Evolutionary conservation across 2,797 vertebrate genomes (phyloP).

Genomic region (Synanceia verrucosa): DNA sequence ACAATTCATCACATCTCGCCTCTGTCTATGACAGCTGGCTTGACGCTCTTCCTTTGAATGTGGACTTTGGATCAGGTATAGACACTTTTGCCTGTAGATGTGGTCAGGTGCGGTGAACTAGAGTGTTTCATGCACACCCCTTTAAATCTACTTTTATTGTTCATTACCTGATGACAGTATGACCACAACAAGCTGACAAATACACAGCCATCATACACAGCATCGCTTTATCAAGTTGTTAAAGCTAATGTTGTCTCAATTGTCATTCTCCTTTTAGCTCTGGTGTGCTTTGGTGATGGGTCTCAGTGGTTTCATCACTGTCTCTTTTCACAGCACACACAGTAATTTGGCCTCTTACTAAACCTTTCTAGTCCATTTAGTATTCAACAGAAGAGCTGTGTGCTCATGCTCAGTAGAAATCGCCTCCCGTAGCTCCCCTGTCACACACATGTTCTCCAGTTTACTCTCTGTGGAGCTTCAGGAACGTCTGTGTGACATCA

Average conservation of each 20-base stretch:
- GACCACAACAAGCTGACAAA: too few species aligned
- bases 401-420: background rate
- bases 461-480: background rate
- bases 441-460: conserved; percentile 1
- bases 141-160: background rate
- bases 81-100: background rate
- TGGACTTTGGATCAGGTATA: background rate
- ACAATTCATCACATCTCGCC: too few species aligned
- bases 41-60: too few species aligned
- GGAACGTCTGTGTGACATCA: conserved; percentile 1
- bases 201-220: too few species aligned
- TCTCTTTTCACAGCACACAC: background rate
- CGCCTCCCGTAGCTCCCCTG: background rate
- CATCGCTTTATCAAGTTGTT: too few species aligned
- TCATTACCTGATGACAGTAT: background rate
- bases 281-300: background rate
- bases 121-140: background rate
- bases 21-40: background rate
- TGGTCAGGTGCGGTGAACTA: background rate
- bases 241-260: too few species aligned
- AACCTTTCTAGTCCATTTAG: background rate
- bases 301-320: background rate
- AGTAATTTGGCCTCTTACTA: background rate
- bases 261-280: background rate
- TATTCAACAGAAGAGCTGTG: background rate